Evolutionary conservation across 2,797 vertebrate genomes (phyloP), one percentile per base, ranked within the genome.

Genomic region (Notolabrus celidotus): DNA sequence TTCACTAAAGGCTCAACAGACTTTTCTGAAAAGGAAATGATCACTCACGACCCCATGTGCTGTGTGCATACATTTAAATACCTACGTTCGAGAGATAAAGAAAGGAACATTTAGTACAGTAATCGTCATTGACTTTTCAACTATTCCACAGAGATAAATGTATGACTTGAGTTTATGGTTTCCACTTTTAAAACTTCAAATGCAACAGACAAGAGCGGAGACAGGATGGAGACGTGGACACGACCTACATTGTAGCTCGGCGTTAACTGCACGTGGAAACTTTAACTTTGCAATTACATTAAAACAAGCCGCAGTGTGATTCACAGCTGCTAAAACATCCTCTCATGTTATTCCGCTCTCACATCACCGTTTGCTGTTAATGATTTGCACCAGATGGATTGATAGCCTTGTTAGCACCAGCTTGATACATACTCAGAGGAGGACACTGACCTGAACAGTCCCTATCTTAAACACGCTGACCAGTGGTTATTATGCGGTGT

Each of bases 401-500:
- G 63, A 39, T 76, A 63, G 57, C 63, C 9, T 38, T 6, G 12
- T 46, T 84, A 79, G 67, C 61, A 2, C 38, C 31, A 45, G 20
- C 42, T 33, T 17, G 7, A 62, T 0, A 25, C 3, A 5, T 0
- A 16, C 1, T 3, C 5, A 47, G 16, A n/a, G 23, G 4, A 20
- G 1, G 11, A 42, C 1, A 11, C 3, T 29, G 8, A 7, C 17
- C 2, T 29, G 3, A 34, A 11, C 23, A 0, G 19, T 2, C 9
- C 10, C 5, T 0, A 4, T 46, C 1, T 50, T 16, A 38, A 47
- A 51, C 0, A 20, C 10, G 10, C 9, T 43, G 27, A 33, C 6
- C 7, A 1, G 25, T 8, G 1, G 41, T 10, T 54, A 0, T 10
- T 54, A 0, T 27, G 19, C 15, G 0, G 2, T 36, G 38, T 11